Evolutionary conservation across 2,113 vertebrate species (phyloP), one percentile per base, ranked within the genome.

Genomic region (Gopherus flavomarginatus): DNA sequence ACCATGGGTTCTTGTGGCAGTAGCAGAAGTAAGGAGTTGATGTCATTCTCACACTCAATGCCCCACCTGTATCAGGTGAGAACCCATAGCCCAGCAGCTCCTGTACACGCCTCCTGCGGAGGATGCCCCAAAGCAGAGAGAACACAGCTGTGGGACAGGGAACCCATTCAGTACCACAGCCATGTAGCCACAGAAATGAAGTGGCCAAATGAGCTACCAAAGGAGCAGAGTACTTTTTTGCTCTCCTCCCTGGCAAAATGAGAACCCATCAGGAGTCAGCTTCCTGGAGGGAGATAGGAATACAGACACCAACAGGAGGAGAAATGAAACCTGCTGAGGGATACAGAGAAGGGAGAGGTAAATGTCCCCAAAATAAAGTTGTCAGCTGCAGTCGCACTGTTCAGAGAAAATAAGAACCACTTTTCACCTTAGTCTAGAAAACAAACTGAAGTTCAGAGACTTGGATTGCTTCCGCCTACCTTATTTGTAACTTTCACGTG

Each of bases 401-500:
- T 10, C 24, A 65, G 17, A 59, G 91, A 24, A 49, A 75, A 87
- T 72, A 86, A 42, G 44, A 75, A 42, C 52, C 72, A 35, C 8
- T 26, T 75, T 1, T 4, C 78, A 92, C 85, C n/a, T 27, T 0
- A 35, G 85, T 72, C n/a, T 62, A 95, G 78, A 22, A 81, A 86
- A 44, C 81, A 47, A 35, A 91, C 53, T 8, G 47, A 81, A 87
- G 78, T 29, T 29, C 26, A 4, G 11, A 42, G 38, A 27, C 85
- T 94, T 72, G 72, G 57, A 92, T 11, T 86, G 29, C 69, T 93
- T 94, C 79, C 79, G 22, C 26, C 81, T 5, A 57, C 84, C 85
- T 42, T 50, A 65, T 4, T 35, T 92, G 53, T 4, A 12, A 91
- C 95, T 92, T 96, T 93, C 89, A 92, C 89, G 90, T 83, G 86